A percentile compares a stretch with the other conserved stretches of the same genome.
Conservation (phyloP, 2,797 vertebrate species). For the Aldrovandia affinis region DNA sequence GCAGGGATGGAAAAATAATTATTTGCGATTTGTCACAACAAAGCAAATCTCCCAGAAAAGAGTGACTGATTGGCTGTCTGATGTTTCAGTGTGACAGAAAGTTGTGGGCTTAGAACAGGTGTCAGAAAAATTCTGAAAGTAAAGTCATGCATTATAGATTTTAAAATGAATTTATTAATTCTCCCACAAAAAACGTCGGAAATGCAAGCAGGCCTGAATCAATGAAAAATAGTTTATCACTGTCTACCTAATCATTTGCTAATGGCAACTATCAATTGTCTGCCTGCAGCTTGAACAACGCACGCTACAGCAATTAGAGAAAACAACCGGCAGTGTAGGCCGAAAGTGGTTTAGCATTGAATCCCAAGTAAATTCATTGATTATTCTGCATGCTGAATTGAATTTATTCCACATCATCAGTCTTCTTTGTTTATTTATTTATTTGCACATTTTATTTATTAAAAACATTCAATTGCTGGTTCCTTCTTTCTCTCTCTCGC, state of each 20-base stretch:
- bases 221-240: slow-evolving; percentile 79
- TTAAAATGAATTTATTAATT: slow-evolving; percentile 78
- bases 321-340: slow-evolving; percentile 68
- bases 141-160: slow-evolving; percentile 79
- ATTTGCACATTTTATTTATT: slow-evolving; percentile 53
- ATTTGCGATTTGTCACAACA: slow-evolving; percentile 67
- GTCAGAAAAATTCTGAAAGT: slow-evolving; percentile 75
- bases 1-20: slow-evolving; percentile 72
- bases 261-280: slow-evolving; percentile 83
- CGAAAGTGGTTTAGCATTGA: slow-evolving; percentile 70
- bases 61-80: slow-evolving; percentile 68
- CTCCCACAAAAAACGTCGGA: slow-evolving; percentile 73
- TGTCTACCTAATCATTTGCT: slow-evolving; percentile 81
- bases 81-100: slow-evolving; percentile 59
- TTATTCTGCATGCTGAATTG: slow-evolving; percentile 70
- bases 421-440: slow-evolving; percentile 74
- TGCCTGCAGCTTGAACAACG: slow-evolving; percentile 63
- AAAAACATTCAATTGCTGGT: slow-evolving; percentile 51
- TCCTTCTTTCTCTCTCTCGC: not conserved
- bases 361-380: slow-evolving; percentile 77
- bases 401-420: slow-evolving; percentile 72
- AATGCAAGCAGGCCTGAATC: slow-evolving; percentile 76
- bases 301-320: slow-evolving; percentile 75
- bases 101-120: slow-evolving; percentile 62
- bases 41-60: slow-evolving; percentile 60